Conservation (phyloP, 2,888 invertebrate species). For the Leptarthrus brevirostris region DNA sequence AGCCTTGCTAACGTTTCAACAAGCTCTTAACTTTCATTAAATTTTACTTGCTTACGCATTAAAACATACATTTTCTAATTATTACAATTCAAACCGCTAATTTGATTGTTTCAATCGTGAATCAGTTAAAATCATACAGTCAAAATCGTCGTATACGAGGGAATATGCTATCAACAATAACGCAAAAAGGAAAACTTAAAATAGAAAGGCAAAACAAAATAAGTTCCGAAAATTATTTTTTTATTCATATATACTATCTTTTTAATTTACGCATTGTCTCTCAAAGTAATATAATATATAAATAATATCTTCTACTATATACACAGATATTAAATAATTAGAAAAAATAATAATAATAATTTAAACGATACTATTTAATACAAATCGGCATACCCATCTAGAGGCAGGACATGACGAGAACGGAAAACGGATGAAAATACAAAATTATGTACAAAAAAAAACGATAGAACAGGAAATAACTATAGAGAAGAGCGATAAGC, state of each 20-base stretch:
- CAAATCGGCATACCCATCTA: slow-evolving; percentile 14
- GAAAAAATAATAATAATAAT: slow-evolving; percentile 38
- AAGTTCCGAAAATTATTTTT: neutral
- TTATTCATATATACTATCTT: neutral
- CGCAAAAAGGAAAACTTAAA: neutral
- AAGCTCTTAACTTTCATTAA: too few relatives aligned
- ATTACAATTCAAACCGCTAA: too few relatives aligned
- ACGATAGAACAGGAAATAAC: slow-evolving; percentile 1
- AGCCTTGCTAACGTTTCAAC: too few relatives aligned
- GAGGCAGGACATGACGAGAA: slow-evolving; percentile 1
- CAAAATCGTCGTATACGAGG: too few relatives aligned
- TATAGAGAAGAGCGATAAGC: slow-evolving; percentile 12
- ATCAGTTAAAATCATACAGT: too few relatives aligned
- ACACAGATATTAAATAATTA: slow-evolving; percentile 32
- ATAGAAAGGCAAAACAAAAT: neutral
- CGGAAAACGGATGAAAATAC: slow-evolving; percentile 16
- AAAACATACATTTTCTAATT: too few relatives aligned
- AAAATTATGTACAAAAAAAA: slow-evolving; percentile 3
- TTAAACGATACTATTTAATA: slow-evolving; percentile 34
- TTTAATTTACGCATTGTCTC: slow-evolving; percentile 32
- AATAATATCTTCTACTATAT: slow-evolving; percentile 41
- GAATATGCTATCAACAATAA: too few relatives aligned
- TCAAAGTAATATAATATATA: slow-evolving; percentile 26
- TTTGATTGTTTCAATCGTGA: too few relatives aligned
- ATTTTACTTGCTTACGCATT: too few relatives aligned